Base-by-base conservation (phyloP, 2,113 vertebrate species). In the Gasterosteus nipponicus region DNA sequence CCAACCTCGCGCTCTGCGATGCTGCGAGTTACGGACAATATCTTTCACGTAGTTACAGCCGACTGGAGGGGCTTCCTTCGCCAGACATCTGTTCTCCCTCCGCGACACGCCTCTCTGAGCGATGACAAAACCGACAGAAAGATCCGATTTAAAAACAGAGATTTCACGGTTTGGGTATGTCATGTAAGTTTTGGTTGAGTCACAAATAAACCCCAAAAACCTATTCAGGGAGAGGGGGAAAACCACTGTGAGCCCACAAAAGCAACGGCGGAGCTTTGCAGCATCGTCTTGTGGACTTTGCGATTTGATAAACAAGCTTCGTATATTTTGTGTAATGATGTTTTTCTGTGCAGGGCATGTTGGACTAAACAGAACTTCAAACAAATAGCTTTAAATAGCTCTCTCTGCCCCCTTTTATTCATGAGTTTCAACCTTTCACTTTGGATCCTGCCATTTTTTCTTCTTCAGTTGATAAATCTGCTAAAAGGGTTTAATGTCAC, bases 401-500 rank as follows among this genome's bases (percentile, higher is more conserved):
- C 18, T 11, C 29, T 7, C 5, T 16, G 5, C 15, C 19, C 12
- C 14, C 11, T 69, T 26, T 26, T 72, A 73, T 73, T 83, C 3
- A 11, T 10, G 11, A 0, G 60, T 70, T 84, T 86, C 68, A 86
- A 87, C 78, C 85, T 86, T 83, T 73, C 79, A 78, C 78, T 81
- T 73, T 10, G 64, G 71, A 58, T 67, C 41, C 44, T 29, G 77
- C 68, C 64, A 60, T 49, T 86, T 62, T 77, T 89, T 91, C 75
- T 81, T 57, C 83, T 90, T 78, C 65, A 81, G 64, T 78, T 87
- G 78, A 76, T 86, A 75, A 83, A 84, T 84, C 67, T 80, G 63
- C 75, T 89, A 86, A 91, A 92, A 90, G 79, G 83, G 69, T 89
- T 89, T 74, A 80, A 35, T 90, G 83, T 89, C 78, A 86, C 84